Base-by-base conservation (phyloP, 2,888 invertebrate species). In the Bombylius discolor region DNA sequence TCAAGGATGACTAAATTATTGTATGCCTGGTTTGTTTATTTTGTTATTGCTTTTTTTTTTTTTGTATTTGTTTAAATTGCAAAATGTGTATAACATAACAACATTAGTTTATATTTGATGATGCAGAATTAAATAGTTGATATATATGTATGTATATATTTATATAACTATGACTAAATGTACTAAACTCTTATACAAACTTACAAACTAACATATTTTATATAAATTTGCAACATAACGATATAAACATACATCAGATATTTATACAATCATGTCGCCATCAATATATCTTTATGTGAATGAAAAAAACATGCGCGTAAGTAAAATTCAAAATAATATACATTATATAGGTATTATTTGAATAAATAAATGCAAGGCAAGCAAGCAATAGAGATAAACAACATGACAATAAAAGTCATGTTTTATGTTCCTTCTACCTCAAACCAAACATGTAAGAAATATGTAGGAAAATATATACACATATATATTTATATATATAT, bases 371-470 rank as follows among this genome's bases (percentile, higher is more conserved):
- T 42, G 39, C 39, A 42, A 42, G 11, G 9, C 39, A 42, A 42
- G 39, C 39, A 42, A 42, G 11, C 39, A 42, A 55, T 32, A 12
- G 32, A 55, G 48, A 55, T 55, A 57, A 59, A 59, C 54, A 56
- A 56, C 57, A 59, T 39, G 53, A 57, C 48, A 59, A 59, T 59
- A 59, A 59, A 59, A 59, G 55, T 57, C 55, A 55, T 55, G 57
- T 59, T 59, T 59, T 59, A 55, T 55, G 39, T 31, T 39, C 50
- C 46, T 49, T 48, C 45, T 52, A 50, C 51, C 56, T 55, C 56
- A 49, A 53, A 50, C 53, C 55, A 42, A 42, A 42, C 11, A 11
- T 42, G 1, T 11, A 42, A 11, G 4, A 11, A 36, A 36, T 4
- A 36, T 36, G 5, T 36, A 5, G 5, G 34, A 7, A 36, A 5